These are phyloP conservation scores for Dynastes hyllus DNA, from an alignment of 2,888 invertebrate species.

Conservation along the genomic window DNA sequence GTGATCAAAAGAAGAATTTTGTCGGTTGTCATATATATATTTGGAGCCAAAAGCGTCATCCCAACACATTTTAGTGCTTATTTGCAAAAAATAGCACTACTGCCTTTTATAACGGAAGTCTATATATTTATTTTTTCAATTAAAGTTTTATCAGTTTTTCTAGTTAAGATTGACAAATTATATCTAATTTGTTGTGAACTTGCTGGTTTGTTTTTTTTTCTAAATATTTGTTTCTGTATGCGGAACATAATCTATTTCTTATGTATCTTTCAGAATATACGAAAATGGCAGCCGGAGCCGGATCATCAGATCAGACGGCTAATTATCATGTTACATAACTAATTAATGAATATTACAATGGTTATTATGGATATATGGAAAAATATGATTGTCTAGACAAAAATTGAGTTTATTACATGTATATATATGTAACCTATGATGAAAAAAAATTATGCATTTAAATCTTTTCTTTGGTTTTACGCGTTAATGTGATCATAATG, in stretches of 20 bases:
- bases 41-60: too few relatives aligned
- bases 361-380: slow-evolving; percentile 24
- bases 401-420: slow-evolving; percentile 50
- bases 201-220: too few relatives aligned
- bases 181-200: too few relatives aligned
- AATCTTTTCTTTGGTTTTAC: background rate
- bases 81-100: too few relatives aligned
- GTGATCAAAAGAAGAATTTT: too few relatives aligned
- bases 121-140: too few relatives aligned
- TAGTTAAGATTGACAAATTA: too few relatives aligned
- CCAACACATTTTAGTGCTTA: too few relatives aligned
- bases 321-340: slow-evolving; percentile 17
- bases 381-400: slow-evolving; percentile 45
- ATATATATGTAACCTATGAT: background rate
- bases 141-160: too few relatives aligned
- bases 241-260: slow-evolving; percentile 42
- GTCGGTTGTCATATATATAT: too few relatives aligned
- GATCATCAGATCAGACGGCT: background rate
- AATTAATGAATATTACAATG: slow-evolving; percentile 21
- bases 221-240: background rate
- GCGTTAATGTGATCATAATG: background rate
- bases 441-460: slow-evolving; percentile 10
- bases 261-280: slow-evolving; percentile 81
- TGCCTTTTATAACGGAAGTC: too few relatives aligned
- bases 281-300: slow-evolving; percentile 86